phyloP scores from a whole-genome alignment of 2,797 vertebrate genomes.

The Myiotriccus ornatus region DNA sequence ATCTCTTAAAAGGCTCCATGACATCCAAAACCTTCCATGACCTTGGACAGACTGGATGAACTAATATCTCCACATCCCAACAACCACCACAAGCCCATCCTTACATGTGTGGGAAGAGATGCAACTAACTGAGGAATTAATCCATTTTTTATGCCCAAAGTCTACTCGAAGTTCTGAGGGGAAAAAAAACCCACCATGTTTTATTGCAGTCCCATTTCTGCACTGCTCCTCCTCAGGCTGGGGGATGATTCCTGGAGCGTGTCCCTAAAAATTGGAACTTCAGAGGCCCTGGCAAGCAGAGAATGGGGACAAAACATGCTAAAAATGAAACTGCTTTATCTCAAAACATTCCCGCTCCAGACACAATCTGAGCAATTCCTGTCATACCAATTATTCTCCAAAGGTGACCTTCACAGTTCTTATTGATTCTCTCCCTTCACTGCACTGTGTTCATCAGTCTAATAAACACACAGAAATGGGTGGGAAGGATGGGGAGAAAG shows the following conservation, averaged over 20 bases:
- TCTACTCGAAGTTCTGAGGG: not conserved
- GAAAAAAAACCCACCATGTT: not conserved
- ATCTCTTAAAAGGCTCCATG: not conserved
- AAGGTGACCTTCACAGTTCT: not conserved
- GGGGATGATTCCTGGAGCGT: not conserved
- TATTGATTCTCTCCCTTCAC: not conserved
- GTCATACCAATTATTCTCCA: not conserved
- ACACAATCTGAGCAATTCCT: not conserved
- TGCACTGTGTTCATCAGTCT: not conserved
- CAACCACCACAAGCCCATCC: not conserved
- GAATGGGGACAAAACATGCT: not conserved
- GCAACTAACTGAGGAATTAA: accelerated
- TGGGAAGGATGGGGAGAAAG: not conserved
- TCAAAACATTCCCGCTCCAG: not conserved
- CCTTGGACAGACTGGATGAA: not conserved
- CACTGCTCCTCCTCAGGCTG: not conserved
- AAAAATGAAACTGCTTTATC: not conserved
- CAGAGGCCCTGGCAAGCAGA: not conserved
- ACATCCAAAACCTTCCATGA: not conserved
- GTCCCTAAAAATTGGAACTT: not conserved
- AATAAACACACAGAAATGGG: not conserved
- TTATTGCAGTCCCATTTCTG: not conserved
- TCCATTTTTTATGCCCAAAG: not conserved
- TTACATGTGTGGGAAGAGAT: not conserved
- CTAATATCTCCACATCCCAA: too few relatives aligned